Base-by-base conservation (phyloP, 2,797 vertebrate species). In the Neoniphon sammara region DNA sequence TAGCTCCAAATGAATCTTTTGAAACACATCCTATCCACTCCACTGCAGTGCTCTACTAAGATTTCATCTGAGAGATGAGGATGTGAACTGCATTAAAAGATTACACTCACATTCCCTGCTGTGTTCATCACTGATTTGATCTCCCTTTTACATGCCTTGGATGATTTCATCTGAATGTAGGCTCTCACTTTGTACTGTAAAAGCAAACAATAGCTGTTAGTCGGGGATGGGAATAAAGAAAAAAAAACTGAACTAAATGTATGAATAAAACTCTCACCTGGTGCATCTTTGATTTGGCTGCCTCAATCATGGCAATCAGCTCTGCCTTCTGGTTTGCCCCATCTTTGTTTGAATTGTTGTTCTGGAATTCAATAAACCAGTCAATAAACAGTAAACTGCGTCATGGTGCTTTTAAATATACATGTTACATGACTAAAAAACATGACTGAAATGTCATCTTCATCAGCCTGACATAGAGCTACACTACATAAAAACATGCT, bases 101-200 rank as follows among this genome's bases (percentile, higher is more conserved):
- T 27, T 12, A 6, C 23, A 95, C 98, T 97, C 90, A 99, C 98
- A 67, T 98, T 99, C 71, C 98, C 98, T 58, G 98, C 95, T 52
- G 98, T 99, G 90, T 99, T 99, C 98, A 99, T 99, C 86, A 99
- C 98, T 2, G 98, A 99, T 64, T 99, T 99, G 87, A 99, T 99
- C 88, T 99, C 98, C 79, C 98, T 94, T 91, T 99, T 99, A 86
- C 98, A 99, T 1, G 98, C 96, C 89, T 99, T 99, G 56, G 98
- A 92, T n/a, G 98, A 99, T 83, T 98, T 99, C 97, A 99, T 99
- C 84, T 99, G 97, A 62, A 99, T 97, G 84, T 99, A 98, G 10
- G 97, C 97, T 91, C 97, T 94, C 15, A 99, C 98, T 93, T 98
- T 99, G 91, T 97, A 98, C 98, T 99, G 92, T 58, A 75, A 81